Conservation (phyloP, 2,797 vertebrate genomes). For the Eupleurogrammus muticus region DNA sequence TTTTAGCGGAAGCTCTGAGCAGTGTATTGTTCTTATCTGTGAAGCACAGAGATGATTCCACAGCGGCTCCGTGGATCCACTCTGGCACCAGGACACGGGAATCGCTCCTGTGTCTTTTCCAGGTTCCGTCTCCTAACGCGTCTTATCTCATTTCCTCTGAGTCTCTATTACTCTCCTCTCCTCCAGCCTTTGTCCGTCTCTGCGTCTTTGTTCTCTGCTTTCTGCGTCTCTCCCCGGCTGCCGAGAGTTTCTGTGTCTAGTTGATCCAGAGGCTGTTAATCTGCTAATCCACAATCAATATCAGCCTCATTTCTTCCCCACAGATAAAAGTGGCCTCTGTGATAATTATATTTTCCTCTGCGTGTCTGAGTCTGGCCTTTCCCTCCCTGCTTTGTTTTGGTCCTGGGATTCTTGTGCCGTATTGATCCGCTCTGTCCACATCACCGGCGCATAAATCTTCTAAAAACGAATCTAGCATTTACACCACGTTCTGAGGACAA, state of each 20-base stretch:
- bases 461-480: slow-evolving; percentile 36
- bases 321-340: slow-evolving; percentile 64
- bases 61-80: slow-evolving; percentile 13
- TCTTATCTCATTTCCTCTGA: slow-evolving; percentile 39
- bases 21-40: slow-evolving; percentile 6
- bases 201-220: slow-evolving; percentile 41
- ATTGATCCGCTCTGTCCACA: slow-evolving; percentile 49
- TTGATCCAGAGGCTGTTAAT: slow-evolving; percentile 69
- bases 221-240: slow-evolving; percentile 37
- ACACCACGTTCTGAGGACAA: background rate
- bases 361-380: slow-evolving; percentile 37
- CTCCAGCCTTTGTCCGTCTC: slow-evolving; percentile 20
- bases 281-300: slow-evolving; percentile 73
- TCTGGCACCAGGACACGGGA: slow-evolving; percentile 32
- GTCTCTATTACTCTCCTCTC: slow-evolving; percentile 36
- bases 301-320: slow-evolving; percentile 52
- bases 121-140: slow-evolving; percentile 21
- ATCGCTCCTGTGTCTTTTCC: slow-evolving; percentile 38
- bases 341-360: slow-evolving; percentile 68
- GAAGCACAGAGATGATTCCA: slow-evolving; percentile 14
- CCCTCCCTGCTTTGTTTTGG: slow-evolving; percentile 47
- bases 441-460: slow-evolving; percentile 8
- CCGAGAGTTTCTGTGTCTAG: slow-evolving; percentile 39
- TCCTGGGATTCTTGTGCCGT: slow-evolving; percentile 46
- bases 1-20: background rate